Base-by-base conservation (phyloP, 2,113 vertebrate species). In the Coryphaenoides rupestris region DNA sequence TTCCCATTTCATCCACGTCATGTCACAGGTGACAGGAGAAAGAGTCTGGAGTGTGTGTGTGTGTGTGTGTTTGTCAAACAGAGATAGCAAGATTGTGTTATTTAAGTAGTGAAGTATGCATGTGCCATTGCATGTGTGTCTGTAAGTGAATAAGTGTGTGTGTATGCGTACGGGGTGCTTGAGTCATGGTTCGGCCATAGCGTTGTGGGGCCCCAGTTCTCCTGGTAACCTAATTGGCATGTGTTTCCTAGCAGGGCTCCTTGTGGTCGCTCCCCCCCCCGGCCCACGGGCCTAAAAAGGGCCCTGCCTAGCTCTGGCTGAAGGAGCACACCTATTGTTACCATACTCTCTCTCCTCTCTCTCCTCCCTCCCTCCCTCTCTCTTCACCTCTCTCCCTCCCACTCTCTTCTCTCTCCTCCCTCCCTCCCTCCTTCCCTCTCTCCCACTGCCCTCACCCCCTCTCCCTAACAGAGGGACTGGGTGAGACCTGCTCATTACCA, bases 191-290 rank as follows among this genome's bases (percentile, higher is more conserved):
- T 84, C 84, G 82, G 81, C 86, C 85, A 87, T 87, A 84, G 87
- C 71, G 47, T 86, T 85, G 81, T 82, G 78, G 71, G 78, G 62
- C 75, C n/a, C 28, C 69, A 75, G 87, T 86, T 89, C 86, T 87
- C 87, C 72, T 87, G 86, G 87, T 87, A 87, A 89, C 86, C 80
- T 89, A 89, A 89, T 89, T 89, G 87, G 87, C 87, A 89, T 89
- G 87, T 86, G 84, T 87, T 89, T 83, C 87, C 86, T 81, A 82
- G 84, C 84, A 75, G 84, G 80, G 83, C 82, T 86, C 70, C 84
- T 89, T 89, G 83, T 87, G 84, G 86, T 72, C 87, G 81, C 81
- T 79, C 82, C 84, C 86, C 87, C 87, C 87, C 87, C 86, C 84
- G 77, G 84, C 87, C 81, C 85, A 81, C 84, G 77, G 82, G 76